These are phyloP conservation scores for Pelecanoides urinatrix DNA, from an alignment of 2,113 vertebrate species.

Conservation along the genomic window DNA sequence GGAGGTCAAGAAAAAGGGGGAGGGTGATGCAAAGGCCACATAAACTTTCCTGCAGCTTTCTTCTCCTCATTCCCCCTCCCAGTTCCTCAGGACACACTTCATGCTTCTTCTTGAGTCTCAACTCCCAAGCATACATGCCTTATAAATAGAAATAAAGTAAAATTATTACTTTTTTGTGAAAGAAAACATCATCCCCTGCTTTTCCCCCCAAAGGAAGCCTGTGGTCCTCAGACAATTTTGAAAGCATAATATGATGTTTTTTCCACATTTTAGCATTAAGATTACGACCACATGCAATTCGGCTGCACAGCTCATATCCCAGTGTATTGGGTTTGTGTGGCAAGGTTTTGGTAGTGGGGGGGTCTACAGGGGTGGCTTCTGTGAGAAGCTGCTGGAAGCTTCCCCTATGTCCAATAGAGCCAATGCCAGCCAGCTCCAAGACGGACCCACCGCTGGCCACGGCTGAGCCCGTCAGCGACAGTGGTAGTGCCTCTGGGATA, in stretches of 20 bases:
- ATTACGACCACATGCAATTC: not conserved
- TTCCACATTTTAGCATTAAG: not conserved
- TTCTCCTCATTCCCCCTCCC: not conserved
- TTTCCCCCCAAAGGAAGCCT: not conserved
- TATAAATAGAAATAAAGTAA: not conserved
- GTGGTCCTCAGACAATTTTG: not conserved
- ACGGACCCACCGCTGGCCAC: too few species aligned
- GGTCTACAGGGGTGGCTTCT: not conserved
- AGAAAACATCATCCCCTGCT: not conserved
- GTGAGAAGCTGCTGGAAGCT: not conserved
- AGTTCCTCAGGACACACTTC: not conserved
- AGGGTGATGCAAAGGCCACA: not conserved
- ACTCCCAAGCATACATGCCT: accelerated
- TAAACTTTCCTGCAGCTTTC: not conserved
- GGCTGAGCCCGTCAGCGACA: not conserved
- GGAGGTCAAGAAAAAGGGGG: not conserved
- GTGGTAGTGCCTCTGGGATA: too few species aligned
- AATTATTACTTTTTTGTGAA: not conserved
- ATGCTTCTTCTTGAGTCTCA: not conserved
- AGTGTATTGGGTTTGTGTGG: not conserved
- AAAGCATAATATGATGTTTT: not conserved
- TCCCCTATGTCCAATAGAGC: not conserved
- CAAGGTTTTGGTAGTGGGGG: not conserved
- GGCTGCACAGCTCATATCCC: not conserved
- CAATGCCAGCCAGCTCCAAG: not conserved